A percentile compares a stretch with the other conserved stretches of the same genome.
These are phyloP conservation scores for Apodemus speciosus DNA, from an alignment of 2,113 vertebrate species.

Conservation along the genomic window DNA sequence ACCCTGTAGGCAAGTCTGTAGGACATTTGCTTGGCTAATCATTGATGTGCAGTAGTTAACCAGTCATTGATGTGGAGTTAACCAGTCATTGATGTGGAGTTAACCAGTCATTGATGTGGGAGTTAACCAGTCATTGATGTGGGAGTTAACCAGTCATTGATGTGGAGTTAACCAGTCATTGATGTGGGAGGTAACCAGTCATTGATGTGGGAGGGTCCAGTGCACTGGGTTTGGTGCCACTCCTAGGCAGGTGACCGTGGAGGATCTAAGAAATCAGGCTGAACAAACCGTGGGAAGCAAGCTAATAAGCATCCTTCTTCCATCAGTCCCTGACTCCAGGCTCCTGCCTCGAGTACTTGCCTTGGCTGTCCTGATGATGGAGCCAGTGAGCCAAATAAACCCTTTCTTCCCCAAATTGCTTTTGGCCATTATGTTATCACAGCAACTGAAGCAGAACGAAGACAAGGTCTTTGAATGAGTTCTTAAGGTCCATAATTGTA, in stretches of 20 bases:
- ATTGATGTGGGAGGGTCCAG: background rate
- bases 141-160: background rate
- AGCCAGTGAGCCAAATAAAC: background rate
- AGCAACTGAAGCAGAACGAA: background rate
- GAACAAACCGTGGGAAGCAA: background rate
- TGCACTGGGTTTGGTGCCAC: background rate
- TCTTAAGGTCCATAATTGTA: background rate
- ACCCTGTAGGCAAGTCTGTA: background rate
- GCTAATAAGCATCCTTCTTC: background rate
- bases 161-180: background rate
- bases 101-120: background rate
- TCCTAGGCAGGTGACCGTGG: background rate
- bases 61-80: background rate
- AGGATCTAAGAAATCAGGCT: background rate
- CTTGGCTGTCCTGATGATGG: background rate
- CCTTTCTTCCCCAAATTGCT: background rate
- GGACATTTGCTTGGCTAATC: background rate
- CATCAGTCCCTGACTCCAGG: background rate
- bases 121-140: background rate
- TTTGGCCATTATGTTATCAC: background rate
- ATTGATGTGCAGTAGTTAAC: too few relatives aligned
- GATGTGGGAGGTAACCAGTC: background rate
- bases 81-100: too few relatives aligned
- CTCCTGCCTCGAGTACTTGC: background rate
- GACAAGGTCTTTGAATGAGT: background rate